Evolutionary conservation across 1,140 invertebrate species (phyloP), one percentile per base, ranked within the genome.

Genomic region (Alviniconcha marisindica): DNA sequence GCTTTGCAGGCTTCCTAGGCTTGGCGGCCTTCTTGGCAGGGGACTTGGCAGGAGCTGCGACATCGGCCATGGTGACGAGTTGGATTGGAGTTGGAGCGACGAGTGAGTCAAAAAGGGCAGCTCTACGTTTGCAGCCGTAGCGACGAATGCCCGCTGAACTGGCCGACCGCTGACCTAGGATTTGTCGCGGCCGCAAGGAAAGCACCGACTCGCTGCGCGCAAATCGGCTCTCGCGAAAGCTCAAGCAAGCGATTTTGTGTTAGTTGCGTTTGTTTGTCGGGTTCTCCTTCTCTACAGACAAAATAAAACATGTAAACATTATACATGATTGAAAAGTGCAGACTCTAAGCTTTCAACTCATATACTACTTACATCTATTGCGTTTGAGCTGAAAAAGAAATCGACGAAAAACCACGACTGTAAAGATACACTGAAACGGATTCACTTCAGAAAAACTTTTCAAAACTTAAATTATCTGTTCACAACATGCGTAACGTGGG

Each of bases 1-100:
- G 78, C 48, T 42, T 60, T 24, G 48, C 36, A 24, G 82, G 74
- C 60, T 88, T 86, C 56, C 74, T 90, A 15, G 87, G 14, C 60
- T 78, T 78, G 28, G 86, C 71, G 33, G 74, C 73, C 76, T 77
- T 77, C 44, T 71, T 82, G 21, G 24, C 36, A 10, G 66, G 40
- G 36, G 66, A 28, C 24, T 80, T 80, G 21, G 85, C 60, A 15
- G 83, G 38, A 42, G 82, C 78, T n/a, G n/a, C n/a, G 40, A 40
- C 38, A 38, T 84, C 79, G 38, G 78, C 33, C 73, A 82, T 77
- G 28, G 42, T 84, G 51, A 21, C 7, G 24, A 21, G 31, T 3
- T 54, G 21, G 51, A 4, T 28, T 15, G 76, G 21, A 77, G 28
- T 51, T 36, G 44, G 36, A 24, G 5, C 40, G 18, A 54, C 4